Evolutionary conservation across 2,113 vertebrate species (phyloP), one percentile per base, ranked within the genome.

Genomic region (Sapajus apella): DNA sequence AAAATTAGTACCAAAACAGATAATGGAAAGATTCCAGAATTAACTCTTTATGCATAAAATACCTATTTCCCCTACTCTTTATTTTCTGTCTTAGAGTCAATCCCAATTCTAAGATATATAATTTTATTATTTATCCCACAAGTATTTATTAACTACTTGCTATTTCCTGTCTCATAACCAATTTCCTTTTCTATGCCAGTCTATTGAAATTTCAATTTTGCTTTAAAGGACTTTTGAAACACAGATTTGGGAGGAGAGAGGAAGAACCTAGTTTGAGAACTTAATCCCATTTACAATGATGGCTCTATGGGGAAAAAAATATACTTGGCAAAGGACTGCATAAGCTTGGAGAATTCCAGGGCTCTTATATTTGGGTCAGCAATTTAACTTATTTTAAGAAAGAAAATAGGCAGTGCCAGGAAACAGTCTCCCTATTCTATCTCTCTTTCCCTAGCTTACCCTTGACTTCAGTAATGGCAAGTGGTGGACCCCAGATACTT

Each of bases 351-450:
- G 52, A 94, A 90, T 83, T 90, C 75, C 70, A 84, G 70, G 21
- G 20, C 55, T 68, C 82, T 66, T 58, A 27, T 72, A 94, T 92
- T 66, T 97, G 27, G 7, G 21, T 83, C 50, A 68, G 85, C 9
- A 45, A 88, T n/a, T 79, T 95, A 91, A 79, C 55, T 94, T 81
- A 95, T 45, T 94, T 92, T 91, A 91, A 91, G 55, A 80, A 95
- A 91, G 82, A 81, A 90, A 81, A 91, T 9, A 93, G 35, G 27
- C 40, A 83, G 8, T 52, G 18, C 61, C 68, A 73, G 23, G 86
- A 90, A 83, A 66, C 8, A 55, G 20, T 55, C 27, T 83, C 86
- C 20, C 66, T 17, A 1, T 55, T 76, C 52, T 56, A 82, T 8
- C 64, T 72, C 52, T 32, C 32, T 35, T 47, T 73, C 21, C 40